These are phyloP conservation scores for Drosophila ohnishii DNA, from an alignment of 1,140 invertebrate species.

Conservation along the genomic window DNA sequence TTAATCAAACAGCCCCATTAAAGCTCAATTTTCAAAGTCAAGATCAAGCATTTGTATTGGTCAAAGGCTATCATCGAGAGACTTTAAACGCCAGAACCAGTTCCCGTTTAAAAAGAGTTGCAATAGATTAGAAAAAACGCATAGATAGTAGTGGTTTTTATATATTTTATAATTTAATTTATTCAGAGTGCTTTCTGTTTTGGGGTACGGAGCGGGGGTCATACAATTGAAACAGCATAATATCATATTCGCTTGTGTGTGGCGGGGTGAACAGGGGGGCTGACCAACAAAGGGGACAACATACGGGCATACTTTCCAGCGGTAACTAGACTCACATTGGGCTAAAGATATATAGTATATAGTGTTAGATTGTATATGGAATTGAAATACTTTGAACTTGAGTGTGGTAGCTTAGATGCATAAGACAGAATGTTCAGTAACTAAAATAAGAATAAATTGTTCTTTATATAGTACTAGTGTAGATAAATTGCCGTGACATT, in stretches of 20 bases:
- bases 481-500: constrained; percentile 24
- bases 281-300: constrained; percentile 53
- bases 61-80: constrained; percentile 22
- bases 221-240: constrained; percentile 63
- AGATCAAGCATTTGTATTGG: neutral
- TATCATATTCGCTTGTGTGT: constrained; percentile 58
- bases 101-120: neutral
- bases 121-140: constrained; percentile 14
- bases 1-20: neutral
- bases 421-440: constrained; percentile 43
- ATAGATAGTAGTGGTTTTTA: constrained; percentile 17
- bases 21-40: constrained; percentile 16
- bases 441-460: constrained; percentile 18
- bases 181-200: constrained; percentile 61
- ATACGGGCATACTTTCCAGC: constrained; percentile 47
- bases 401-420: constrained; percentile 37
- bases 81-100: constrained; percentile 5
- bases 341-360: constrained; percentile 27
- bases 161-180: constrained; percentile 77
- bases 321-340: constrained; percentile 35
- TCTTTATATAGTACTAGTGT: constrained; percentile 9
- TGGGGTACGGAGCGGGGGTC: constrained; percentile 35
- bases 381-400: constrained; percentile 66
- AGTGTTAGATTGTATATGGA: constrained; percentile 42
- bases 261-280: constrained; percentile 25